Evolutionary conservation across 2,888 invertebrate species (phyloP).

Genomic region (Pegoplata infirma): DNA sequence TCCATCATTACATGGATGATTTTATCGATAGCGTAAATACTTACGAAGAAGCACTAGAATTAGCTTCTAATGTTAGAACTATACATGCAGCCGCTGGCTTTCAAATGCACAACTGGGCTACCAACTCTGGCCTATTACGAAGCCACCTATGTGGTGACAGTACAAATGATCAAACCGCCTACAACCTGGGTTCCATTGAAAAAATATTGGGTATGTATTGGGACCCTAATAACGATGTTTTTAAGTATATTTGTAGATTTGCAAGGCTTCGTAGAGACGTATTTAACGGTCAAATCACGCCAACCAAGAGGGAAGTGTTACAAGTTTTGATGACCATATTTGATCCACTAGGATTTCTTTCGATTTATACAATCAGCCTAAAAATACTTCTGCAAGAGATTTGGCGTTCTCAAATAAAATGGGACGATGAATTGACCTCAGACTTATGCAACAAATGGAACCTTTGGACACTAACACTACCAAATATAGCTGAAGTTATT

Average conservation of each 20-base stretch:
- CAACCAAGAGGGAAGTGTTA: slow-evolving; percentile 5
- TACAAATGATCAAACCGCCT: not conserved
- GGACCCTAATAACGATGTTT: slow-evolving; percentile 13
- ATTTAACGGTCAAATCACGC: not conserved
- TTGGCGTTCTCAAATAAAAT: slow-evolving; percentile 60
- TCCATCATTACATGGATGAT: slow-evolving; percentile 65
- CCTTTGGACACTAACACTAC: slow-evolving; percentile 50
- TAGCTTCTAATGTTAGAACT: slow-evolving; percentile 27
- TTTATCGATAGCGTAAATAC: slow-evolving; percentile 35
- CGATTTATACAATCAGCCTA: slow-evolving; percentile 50
- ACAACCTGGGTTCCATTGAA: slow-evolving; percentile 3
- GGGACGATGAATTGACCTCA: slow-evolving; percentile 46
- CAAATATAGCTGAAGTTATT: slow-evolving; percentile 32
- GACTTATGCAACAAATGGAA: slow-evolving; percentile 36
- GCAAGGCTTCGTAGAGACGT: not conserved
- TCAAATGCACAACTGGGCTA: slow-evolving; percentile 36
- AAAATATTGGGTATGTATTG: slow-evolving; percentile 47
- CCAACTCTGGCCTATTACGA: not conserved
- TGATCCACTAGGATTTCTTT: slow-evolving; percentile 56
- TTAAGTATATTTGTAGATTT: slow-evolving; percentile 8
- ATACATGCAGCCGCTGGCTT: too few relatives aligned
- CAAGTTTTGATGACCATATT: slow-evolving; percentile 45
- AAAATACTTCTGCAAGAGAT: slow-evolving; percentile 61
- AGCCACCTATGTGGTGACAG: not conserved
- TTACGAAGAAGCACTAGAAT: slow-evolving; percentile 18